These are phyloP conservation scores for Lacanobia oleracea DNA, from an alignment of 2,888 invertebrate species.

Conservation along the genomic window DNA sequence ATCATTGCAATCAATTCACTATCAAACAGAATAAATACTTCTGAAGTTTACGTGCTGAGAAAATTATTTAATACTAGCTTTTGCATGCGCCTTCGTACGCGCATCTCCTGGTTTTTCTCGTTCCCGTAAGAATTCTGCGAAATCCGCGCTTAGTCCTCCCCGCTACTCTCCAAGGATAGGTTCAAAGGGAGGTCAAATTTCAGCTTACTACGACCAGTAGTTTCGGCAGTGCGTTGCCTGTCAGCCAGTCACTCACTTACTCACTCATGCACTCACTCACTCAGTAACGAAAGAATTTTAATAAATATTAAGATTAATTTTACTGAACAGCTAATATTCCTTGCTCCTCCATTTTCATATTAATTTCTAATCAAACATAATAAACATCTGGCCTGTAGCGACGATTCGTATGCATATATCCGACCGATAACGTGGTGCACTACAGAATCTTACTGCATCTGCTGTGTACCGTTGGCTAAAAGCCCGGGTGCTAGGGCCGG, in stretches of 20 bases:
- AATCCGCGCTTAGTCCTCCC: too few species aligned
- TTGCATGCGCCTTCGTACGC: too few species aligned
- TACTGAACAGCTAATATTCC: neutral
- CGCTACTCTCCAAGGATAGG: too few species aligned
- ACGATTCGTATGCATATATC: constrained; percentile 19
- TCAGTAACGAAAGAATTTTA: too few species aligned
- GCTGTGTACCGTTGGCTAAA: constrained; percentile 14
- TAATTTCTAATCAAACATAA: constrained; percentile 24
- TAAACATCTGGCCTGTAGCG: constrained; percentile 19
- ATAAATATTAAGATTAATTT: neutral
- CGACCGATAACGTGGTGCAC: constrained; percentile 10
- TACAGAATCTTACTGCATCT: constrained; percentile 10
- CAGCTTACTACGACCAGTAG: too few species aligned
- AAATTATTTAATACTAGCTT: neutral
- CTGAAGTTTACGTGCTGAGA: neutral
- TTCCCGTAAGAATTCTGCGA: too few species aligned
- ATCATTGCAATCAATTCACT: constrained; percentile 2
- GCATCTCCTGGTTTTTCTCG: too few species aligned
- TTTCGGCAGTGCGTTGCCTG: too few species aligned
- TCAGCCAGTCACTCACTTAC: too few species aligned
- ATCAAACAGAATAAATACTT: constrained; percentile 1
- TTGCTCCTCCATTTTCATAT: neutral
- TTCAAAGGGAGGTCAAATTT: too few species aligned
- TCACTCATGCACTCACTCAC: too few species aligned
- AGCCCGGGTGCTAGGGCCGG: constrained; percentile 5